Percentiles rank a stretch among this genome's conserved stretches.
These are phyloP conservation scores for Pyxicephalus adspersus DNA, from an alignment of 2,113 vertebrate genomes.

Conservation along the genomic window DNA sequence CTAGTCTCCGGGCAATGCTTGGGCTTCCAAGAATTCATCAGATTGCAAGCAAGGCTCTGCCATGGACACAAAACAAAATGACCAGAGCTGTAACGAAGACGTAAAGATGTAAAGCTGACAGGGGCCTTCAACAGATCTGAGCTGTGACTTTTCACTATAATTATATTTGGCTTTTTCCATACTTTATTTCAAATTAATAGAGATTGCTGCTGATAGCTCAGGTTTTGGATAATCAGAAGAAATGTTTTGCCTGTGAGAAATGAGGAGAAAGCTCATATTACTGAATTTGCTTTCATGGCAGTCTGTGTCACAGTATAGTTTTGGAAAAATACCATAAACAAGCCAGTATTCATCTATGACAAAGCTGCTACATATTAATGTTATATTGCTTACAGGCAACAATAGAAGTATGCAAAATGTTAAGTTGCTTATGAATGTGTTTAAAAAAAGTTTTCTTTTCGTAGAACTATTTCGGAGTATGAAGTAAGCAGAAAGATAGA, in stretches of 20 bases:
- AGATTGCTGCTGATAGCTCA: not conserved
- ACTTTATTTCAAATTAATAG: constrained; percentile 21
- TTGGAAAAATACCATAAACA: not conserved
- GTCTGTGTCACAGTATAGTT: not conserved
- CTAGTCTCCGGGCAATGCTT: constrained; percentile 40
- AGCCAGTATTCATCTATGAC: too few relatives aligned
- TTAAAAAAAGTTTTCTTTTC: too few relatives aligned
- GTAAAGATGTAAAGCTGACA: constrained; percentile 1
- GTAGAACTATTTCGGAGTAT: not conserved
- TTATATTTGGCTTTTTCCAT: constrained; percentile 39
- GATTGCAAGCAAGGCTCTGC: constrained; percentile 34
- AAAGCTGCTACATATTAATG: not conserved
- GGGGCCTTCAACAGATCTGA: not conserved
- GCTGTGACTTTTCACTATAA: constrained; percentile 20
- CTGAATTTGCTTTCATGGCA: not conserved
- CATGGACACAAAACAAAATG: constrained; percentile 5
- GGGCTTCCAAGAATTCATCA: constrained; percentile 45
- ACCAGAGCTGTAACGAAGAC: constrained; percentile 29
- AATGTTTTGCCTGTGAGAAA: not conserved
- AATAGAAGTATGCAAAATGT: too few relatives aligned
- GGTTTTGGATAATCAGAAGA: constrained; percentile 14
- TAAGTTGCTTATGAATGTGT: too few relatives aligned
- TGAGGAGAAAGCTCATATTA: not conserved
- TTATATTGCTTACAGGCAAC: too few relatives aligned
- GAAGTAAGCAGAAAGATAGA: not conserved